Evolutionary conservation across 1,140 invertebrate genomes (phyloP).

Genomic region (Rhagoletis zephyria): DNA sequence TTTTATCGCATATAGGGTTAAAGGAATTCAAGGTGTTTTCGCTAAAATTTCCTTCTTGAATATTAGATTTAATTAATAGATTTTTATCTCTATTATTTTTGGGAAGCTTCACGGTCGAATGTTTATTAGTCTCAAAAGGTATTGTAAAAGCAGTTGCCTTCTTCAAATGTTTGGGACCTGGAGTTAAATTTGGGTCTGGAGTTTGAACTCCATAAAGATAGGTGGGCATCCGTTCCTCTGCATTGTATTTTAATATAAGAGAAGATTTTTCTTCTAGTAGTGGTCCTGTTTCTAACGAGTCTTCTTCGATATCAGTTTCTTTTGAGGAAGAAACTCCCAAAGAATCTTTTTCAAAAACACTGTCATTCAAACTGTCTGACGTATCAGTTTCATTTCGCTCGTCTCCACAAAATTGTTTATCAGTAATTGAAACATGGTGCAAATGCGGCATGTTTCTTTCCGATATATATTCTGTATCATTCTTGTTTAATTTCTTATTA

Average conservation of each 20-base stretch:
- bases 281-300: slow-evolving; percentile 10
- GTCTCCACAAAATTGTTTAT: neutral
- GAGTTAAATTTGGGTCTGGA: neutral
- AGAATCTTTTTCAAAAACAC: neutral
- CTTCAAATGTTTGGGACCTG: neutral
- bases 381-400: neutral
- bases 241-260: neutral
- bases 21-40: too few species aligned
- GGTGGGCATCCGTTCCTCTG: neutral
- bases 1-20: too few species aligned
- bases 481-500: too few species aligned
- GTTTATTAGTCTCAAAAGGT: neutral
- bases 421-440: too few species aligned
- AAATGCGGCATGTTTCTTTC: too few species aligned
- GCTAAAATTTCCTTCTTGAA: too few species aligned
- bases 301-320: slow-evolving; percentile 16
- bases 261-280: neutral
- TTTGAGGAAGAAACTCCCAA: neutral
- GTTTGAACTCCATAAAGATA: slow-evolving; percentile 16
- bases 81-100: too few species aligned
- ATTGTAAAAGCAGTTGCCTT: slow-evolving; percentile 26
- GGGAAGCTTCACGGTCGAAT: too few species aligned
- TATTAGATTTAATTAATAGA: too few species aligned
- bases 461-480: too few species aligned
- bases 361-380: neutral